Conservation (phyloP, 2,797 vertebrate genomes). For the Eupleurogrammus muticus region DNA sequence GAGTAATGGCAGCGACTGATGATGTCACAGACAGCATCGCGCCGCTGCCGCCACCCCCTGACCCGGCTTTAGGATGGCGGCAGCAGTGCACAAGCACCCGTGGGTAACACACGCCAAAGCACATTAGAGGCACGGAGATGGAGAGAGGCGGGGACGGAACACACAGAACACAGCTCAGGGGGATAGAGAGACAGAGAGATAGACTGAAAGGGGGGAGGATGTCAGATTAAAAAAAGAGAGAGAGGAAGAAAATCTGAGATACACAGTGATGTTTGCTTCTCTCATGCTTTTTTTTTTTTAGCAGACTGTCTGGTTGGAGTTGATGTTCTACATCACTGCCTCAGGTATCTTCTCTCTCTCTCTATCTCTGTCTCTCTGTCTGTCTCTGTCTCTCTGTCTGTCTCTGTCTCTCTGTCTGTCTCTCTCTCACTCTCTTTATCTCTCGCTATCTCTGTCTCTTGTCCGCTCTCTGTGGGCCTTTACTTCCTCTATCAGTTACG, state of each 20-base stretch:
- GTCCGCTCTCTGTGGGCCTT: constrained; percentile 30
- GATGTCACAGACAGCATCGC: constrained; percentile 76
- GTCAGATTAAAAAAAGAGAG: constrained; percentile 72
- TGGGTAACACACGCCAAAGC: constrained; percentile 78
- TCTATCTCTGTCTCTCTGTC: constrained; percentile 31
- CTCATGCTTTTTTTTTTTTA: constrained; percentile 50
- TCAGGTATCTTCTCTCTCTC: constrained; percentile 61
- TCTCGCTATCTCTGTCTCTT: constrained; percentile 43
- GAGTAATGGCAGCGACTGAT: constrained; percentile 74
- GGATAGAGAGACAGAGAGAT: constrained; percentile 58
- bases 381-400: constrained; percentile 38
- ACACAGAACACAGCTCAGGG: constrained; percentile 72
- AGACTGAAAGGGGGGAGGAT: constrained; percentile 39
- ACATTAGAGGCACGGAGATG: constrained; percentile 73
- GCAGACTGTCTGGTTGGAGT: constrained; percentile 67
- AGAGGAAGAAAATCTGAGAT: constrained; percentile 62
- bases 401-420: constrained; percentile 48
- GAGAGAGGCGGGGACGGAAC: constrained; percentile 65
- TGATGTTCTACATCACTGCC: constrained; percentile 73
- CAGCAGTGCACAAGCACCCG: constrained; percentile 66
- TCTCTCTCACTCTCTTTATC: constrained; percentile 37
- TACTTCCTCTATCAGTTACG: constrained; percentile 22
- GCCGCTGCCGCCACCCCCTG: constrained; percentile 67
- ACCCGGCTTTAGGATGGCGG: constrained; percentile 73
- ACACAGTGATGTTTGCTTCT: constrained; percentile 63